These are phyloP conservation scores for Apodemus speciosus DNA, from an alignment of 2,113 vertebrate species.

Conservation along the genomic window DNA sequence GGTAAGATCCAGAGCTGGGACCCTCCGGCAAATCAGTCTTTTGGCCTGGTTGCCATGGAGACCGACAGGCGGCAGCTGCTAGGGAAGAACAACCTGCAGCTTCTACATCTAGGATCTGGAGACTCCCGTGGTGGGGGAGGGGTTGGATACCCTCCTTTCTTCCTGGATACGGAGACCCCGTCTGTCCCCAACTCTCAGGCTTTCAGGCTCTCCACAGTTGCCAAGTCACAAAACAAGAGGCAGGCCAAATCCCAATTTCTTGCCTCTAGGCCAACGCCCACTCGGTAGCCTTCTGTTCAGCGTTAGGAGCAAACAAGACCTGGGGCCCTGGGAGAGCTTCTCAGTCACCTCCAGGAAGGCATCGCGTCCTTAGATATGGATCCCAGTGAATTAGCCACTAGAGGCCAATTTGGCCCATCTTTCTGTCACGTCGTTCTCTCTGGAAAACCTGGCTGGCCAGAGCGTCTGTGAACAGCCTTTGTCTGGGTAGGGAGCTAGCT, in stretches of 20 bases:
- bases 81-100: constrained; percentile 61
- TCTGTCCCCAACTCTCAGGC: neutral
- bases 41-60: constrained; percentile 80
- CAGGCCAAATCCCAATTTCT: neutral
- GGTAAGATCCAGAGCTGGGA: constrained; percentile 64
- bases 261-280: neutral
- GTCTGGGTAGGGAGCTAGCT: constrained; percentile 53
- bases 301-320: constrained; percentile 45
- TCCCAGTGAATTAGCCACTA: constrained; percentile 20
- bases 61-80: constrained; percentile 81
- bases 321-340: constrained; percentile 2
- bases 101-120: constrained; percentile 59
- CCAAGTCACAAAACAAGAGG: neutral
- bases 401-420: constrained; percentile 61
- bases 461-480: constrained; percentile 60
- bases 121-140: constrained; percentile 49
- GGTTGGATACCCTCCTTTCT: neutral
- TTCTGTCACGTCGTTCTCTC: constrained; percentile 3
- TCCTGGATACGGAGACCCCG: neutral
- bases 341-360: neutral
- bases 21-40: constrained; percentile 74
- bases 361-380: constrained; percentile 52
- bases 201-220: constrained; percentile 34
- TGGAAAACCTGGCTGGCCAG: constrained; percentile 52
- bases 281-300: neutral